Evolutionary conservation across 2,888 invertebrate species (phyloP).

Genomic region (Eristalis tenax): DNA sequence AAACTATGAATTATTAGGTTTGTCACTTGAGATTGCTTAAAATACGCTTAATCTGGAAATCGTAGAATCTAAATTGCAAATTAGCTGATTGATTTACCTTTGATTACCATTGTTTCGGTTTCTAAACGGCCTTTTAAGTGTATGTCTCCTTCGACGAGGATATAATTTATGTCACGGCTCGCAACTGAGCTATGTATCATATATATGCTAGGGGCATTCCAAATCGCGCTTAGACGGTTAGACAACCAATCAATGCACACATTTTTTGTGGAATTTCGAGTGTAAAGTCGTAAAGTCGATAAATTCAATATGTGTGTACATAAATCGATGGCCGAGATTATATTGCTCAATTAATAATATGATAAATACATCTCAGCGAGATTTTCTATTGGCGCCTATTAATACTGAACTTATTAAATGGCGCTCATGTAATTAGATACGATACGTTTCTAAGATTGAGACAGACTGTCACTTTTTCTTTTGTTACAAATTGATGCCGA

Average conservation of each 20-base stretch:
- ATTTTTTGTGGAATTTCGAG: slow-evolving; percentile 3
- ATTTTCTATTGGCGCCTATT: slow-evolving; percentile 52
- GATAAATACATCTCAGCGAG: not conserved
- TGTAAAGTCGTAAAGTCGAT: not conserved
- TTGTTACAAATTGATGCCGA: not conserved
- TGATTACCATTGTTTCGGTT: slow-evolving; percentile 20
- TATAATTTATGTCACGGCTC: slow-evolving; percentile 27
- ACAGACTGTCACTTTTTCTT: not conserved
- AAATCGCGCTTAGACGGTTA: not conserved
- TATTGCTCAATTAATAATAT: slow-evolving; percentile 13
- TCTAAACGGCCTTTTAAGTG: slow-evolving; percentile 8
- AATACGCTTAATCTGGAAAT: not conserved
- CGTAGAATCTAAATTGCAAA: slow-evolving; percentile 25
- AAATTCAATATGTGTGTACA: not conserved
- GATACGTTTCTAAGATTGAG: slow-evolving; percentile 52
- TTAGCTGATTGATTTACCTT: slow-evolving; percentile 24
- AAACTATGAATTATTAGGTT: slow-evolving; percentile 23
- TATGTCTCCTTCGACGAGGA: not conserved
- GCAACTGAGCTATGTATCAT: not conserved
- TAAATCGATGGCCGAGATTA: not conserved
- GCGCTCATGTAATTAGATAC: slow-evolving; percentile 33
- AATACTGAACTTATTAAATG: slow-evolving; percentile 47
- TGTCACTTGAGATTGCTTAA: not conserved
- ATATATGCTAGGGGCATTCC: not conserved
- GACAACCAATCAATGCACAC: not conserved